These are phyloP conservation scores for Musca vetustissima DNA, from an alignment of 1,140 invertebrate species.

Conservation along the genomic window DNA sequence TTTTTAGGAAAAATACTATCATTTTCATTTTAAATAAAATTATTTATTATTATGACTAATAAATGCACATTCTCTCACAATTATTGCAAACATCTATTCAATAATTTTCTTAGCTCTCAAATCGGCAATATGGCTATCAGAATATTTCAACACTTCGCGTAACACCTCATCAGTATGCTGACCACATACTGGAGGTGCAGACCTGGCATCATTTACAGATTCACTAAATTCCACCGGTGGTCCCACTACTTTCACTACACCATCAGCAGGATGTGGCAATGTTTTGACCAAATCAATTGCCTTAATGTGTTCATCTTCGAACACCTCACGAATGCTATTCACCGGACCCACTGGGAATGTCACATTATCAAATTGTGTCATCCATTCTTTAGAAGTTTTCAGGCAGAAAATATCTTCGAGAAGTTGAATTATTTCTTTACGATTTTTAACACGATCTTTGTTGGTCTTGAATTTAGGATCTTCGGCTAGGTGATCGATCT, in stretches of 20 bases:
- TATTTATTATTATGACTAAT: background rate
- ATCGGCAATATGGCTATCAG: slow-evolving; percentile 62
- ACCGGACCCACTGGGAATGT: slow-evolving; percentile 88
- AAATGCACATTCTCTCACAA: background rate
- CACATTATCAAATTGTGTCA: slow-evolving; percentile 68
- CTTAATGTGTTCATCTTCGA: slow-evolving; percentile 83
- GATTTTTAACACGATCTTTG: slow-evolving; percentile 72
- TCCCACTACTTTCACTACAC: slow-evolving; percentile 77
- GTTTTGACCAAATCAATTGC: slow-evolving; percentile 76
- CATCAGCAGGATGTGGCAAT: slow-evolving; percentile 70
- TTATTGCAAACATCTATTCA: slow-evolving; percentile 35
- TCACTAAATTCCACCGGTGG: slow-evolving; percentile 82
- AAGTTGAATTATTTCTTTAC: slow-evolving; percentile 68
- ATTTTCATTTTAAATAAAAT: background rate
- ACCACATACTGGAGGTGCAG: slow-evolving; percentile 81
- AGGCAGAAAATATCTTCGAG: slow-evolving; percentile 65
- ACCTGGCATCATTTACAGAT: slow-evolving; percentile 67
- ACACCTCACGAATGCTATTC: slow-evolving; percentile 83
- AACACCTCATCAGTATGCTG: slow-evolving; percentile 85
- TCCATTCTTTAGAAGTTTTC: slow-evolving; percentile 79
- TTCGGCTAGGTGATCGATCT: slow-evolving; percentile 62
- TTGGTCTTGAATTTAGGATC: slow-evolving; percentile 75
- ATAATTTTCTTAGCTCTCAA: slow-evolving; percentile 62
- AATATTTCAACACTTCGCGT: slow-evolving; percentile 68
- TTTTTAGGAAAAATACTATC: too few relatives aligned